Evolutionary conservation across 1,140 invertebrate species (phyloP).

Genomic region (Sycophaga agraensis): DNA sequence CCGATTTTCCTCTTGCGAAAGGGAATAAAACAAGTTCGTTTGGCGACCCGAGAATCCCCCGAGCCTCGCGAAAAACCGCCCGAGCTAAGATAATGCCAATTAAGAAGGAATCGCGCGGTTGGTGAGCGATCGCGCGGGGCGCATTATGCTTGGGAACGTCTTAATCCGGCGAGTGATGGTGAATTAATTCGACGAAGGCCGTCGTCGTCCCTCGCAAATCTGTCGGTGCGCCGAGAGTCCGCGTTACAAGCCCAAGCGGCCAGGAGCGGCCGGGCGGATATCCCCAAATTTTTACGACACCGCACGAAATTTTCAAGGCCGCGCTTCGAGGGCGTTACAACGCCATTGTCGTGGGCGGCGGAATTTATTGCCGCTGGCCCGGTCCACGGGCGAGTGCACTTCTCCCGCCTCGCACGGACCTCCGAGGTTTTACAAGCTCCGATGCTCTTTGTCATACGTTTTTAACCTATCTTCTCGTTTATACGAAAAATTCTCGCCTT

Average conservation of each 20-base stretch:
- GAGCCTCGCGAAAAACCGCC: not conserved
- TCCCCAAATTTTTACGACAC: slow-evolving; percentile 17
- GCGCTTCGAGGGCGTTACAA: not conserved
- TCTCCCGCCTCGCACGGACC: not conserved
- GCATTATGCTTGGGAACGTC: too few relatives aligned
- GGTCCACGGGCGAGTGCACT: not conserved
- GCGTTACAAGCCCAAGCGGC: too few relatives aligned
- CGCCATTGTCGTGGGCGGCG: not conserved
- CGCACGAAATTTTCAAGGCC: slow-evolving; percentile 18
- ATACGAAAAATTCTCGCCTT: not conserved
- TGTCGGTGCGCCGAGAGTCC: not conserved
- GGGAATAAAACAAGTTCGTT: too few relatives aligned
- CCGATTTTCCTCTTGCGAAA: too few relatives aligned
- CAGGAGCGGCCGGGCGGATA: not conserved
- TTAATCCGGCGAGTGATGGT: not conserved
- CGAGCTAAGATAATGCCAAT: not conserved
- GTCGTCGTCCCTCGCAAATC: slow-evolving; percentile 2
- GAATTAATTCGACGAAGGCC: slow-evolving; percentile 12
- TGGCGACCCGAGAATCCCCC: not conserved
- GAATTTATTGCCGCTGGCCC: slow-evolving; percentile 19
- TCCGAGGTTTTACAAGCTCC: not conserved
- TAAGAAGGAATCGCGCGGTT: not conserved
- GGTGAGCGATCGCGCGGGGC: too few relatives aligned
- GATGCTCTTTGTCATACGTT: not conserved
- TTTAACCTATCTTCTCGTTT: not conserved